These are phyloP conservation scores for Melipona quadrifasciata DNA, from an alignment of 1,140 invertebrate genomes.

Conservation along the genomic window DNA sequence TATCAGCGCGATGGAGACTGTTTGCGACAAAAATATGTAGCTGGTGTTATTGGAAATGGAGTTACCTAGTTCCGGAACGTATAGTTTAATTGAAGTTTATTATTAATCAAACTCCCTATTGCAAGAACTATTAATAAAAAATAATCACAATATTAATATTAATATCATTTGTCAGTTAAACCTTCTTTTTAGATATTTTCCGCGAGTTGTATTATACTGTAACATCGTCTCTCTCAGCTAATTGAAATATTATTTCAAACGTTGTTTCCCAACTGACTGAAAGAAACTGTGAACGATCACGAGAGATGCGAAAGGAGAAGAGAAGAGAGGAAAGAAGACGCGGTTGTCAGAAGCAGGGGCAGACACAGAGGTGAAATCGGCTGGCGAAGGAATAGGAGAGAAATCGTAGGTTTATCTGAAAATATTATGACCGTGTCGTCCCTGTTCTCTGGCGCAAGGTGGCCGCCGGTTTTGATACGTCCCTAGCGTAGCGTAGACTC, in stretches of 20 bases:
- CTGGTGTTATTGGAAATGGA: too few species aligned
- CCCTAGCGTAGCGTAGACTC: slow-evolving; percentile 76
- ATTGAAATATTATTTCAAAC: too few species aligned
- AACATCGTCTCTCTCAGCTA: too few species aligned
- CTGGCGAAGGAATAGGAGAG: slow-evolving; percentile 27
- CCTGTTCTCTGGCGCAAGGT: slow-evolving; percentile 63
- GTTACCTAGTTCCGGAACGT: too few species aligned
- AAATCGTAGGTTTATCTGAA: slow-evolving; percentile 76
- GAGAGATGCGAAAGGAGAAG: not conserved
- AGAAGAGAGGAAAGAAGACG: not conserved
- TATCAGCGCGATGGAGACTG: too few species aligned
- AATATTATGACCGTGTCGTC: slow-evolving; percentile 76
- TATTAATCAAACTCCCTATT: too few species aligned
- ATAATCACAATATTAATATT: too few species aligned
- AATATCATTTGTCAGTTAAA: too few species aligned
- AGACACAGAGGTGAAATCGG: not conserved
- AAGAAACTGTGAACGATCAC: not conserved
- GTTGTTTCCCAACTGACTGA: not conserved
- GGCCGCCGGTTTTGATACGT: slow-evolving; percentile 77
- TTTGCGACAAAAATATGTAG: too few species aligned
- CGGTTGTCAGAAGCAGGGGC: not conserved
- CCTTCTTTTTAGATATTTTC: not conserved
- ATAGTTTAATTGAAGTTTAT: too few species aligned
- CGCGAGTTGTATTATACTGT: not conserved
- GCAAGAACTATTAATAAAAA: too few species aligned